Evolutionary conservation across 1,140 invertebrate species (phyloP), one percentile per base, ranked within the genome.

Genomic region (Drosophila bocki): DNA sequence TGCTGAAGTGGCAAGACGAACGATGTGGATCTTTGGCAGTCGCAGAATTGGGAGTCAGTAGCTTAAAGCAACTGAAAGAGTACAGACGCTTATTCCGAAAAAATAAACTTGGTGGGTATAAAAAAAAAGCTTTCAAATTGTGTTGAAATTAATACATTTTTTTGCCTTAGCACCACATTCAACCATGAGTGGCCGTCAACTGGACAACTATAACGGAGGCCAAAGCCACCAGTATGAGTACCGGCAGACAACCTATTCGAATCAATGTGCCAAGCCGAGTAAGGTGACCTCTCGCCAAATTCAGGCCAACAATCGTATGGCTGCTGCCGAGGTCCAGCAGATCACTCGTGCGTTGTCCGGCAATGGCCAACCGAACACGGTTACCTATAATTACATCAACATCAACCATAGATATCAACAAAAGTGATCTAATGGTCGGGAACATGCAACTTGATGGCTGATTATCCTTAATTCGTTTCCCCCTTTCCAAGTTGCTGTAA

Each of bases 261-360:
- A 61, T 13, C 57, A 61, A 41, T 35, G 29, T 6, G 7, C 64
- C 15, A 50, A 68, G 7, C 64, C 64, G 3, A 45, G 35, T 7
- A 19, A 15, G 7, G 44, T 17, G 22, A 50, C 58, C 26, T 50
- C 26, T 8, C 37, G 56, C 57, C 64, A 68, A 12, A 59, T 68
- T 17, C 57, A 68, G 26, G 44, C 64, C 33, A 48, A 68, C 57
- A 67, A 67, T 48, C 64, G 64, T 6, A 44, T 35, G 19, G 64
- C 64, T 48, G 57, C 17, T 32, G n/a, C 15, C 1, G 64, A 67
- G 32, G 56, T 61, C n/a, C 15, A 47, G 63, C 54, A 67, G 17
- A 26, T 61, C 7, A 67, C 56, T 19, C 64, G 57, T 29, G 64
- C 64, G 3, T 5, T 67, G 42, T 17, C 42, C 51, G 33, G 39